Evolutionary conservation across 1,140 invertebrate species (phyloP).

Genomic region (Orchestia grillus): DNA sequence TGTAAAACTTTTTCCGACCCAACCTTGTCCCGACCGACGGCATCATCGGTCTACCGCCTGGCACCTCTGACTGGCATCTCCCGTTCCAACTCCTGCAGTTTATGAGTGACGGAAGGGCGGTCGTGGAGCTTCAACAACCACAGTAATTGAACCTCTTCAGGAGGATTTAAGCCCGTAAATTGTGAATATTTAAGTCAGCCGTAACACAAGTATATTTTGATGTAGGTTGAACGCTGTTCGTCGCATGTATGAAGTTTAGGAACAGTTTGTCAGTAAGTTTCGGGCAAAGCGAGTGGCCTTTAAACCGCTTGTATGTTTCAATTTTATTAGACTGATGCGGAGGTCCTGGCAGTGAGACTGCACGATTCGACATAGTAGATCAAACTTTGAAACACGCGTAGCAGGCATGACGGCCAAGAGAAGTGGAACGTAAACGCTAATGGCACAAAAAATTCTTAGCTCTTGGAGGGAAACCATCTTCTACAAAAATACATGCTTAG

Average conservation of each 20-base stretch:
- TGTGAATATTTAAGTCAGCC: not conserved
- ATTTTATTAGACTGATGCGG: not conserved
- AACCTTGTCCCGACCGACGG: not conserved
- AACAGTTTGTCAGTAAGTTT: not conserved
- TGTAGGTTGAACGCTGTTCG: not conserved
- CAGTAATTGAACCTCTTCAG: not conserved
- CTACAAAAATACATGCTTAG: too few species aligned
- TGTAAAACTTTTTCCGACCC: not conserved
- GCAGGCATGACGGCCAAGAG: not conserved
- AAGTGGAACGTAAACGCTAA: not conserved
- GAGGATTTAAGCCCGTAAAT: constrained; percentile 8
- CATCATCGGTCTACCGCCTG: not conserved
- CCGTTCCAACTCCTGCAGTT: not conserved
- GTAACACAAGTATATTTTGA: not conserved
- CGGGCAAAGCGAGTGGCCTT: not conserved
- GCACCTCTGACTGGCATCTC: not conserved
- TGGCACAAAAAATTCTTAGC: too few species aligned
- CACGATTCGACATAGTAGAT: not conserved
- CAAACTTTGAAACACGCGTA: not conserved
- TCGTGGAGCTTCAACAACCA: not conserved
- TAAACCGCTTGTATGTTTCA: not conserved
- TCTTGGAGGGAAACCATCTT: not conserved
- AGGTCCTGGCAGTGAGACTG: not conserved
- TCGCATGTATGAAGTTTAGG: not conserved
- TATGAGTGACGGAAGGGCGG: constrained; percentile 11